Base-by-base conservation (phyloP, 2,113 vertebrate species). In the Sminthopsis crassicaudata region DNA sequence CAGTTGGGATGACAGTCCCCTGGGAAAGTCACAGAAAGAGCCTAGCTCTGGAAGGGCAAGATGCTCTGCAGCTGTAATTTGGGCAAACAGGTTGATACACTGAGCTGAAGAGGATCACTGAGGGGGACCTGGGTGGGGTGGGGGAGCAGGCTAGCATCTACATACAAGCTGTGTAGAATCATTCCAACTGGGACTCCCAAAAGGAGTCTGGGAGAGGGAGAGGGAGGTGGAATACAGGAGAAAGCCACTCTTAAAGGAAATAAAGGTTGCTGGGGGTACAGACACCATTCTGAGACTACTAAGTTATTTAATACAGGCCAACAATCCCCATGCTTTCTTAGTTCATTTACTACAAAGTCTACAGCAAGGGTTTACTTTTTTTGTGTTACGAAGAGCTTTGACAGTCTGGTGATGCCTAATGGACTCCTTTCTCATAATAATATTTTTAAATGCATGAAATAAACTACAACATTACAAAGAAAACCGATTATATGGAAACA, bases 281-380 rank as follows among this genome's bases (percentile, higher is more conserved):
- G 92, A 94, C 92, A 94, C 53, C 89, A 53, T 51, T 52, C 51
- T 67, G 91, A 95, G 55, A 90, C 88, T 60, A 57, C 52, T 88
- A 90, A 96, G 53, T 60, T 93, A 27, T 91, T 96, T 92, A 30
- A 92, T 36, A 90, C 8, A 51, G 90, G 89, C 94, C 90, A 95
- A 96, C 89, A 93, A 10, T 2, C 53, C 90, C 36, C n/a, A 89
- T 93, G 89, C 19, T 96, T 95, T 96, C 92, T 88, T 3, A 46
- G 88, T 91, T 91, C 94, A 92, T 46, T 23, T 84, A 23, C 67
- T 84, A 84, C n/a, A 84, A 42, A 84, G 23, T 84, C n/a, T 42
- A 42, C 7, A 84, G n/a, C n/a, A 84, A 84, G 67, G n/a, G n/a
- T 84, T 23, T 1, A n/a, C 24, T 24, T 46, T 51, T 92, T 92